Evolutionary conservation across 2,797 vertebrate genomes (phyloP), one percentile per base, ranked within the genome.

Genomic region (Ibycter americanus): DNA sequence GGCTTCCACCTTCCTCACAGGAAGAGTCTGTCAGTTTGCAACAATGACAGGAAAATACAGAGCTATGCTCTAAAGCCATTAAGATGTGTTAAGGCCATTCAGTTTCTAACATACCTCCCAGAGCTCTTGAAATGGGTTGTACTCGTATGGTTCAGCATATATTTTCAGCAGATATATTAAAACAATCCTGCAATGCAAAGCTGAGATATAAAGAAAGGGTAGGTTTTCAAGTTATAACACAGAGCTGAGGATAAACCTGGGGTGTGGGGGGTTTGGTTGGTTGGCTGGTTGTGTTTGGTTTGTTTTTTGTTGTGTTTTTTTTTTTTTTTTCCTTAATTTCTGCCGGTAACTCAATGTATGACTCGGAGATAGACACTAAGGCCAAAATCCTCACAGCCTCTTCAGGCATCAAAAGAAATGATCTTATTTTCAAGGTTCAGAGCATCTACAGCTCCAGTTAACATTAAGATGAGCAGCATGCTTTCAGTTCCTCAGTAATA

Each of bases 1-100:
- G 96, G 93, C 87, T 95, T 90, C 58, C 21, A 51, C 51, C 44
- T 95, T 85, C 56, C 81, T 79, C 71, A 27, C 62, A 92, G 83
- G 87, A 95, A 62, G 89, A 74, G 13, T 42, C 47, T 81, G 49
- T 19, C 82, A 38, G 13, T 90, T 94, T 83, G 88, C 68, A 92
- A 23, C 34, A 85, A n/a, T 77, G 68, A 61, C 56, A 56, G 61
- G 18, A 76, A 96, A 96, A 87, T 16, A 21, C 27, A 77, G 31
- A 79, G 8, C 58, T 73, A 3, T 26, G 26, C 27, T 66, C 38
- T 67, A 36, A 83, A 73, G 14, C 20, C 5, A 27, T 51, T 73
- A 59, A 52, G 44, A 78, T 66, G 51, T 44, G 31, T 70, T 73
- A 93, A 68, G 47, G 85, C 56, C 89, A 54, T 84, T 71, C 17